These are phyloP conservation scores for Capitella teleta DNA, from an alignment of 1,140 invertebrate genomes.

Conservation along the genomic window DNA sequence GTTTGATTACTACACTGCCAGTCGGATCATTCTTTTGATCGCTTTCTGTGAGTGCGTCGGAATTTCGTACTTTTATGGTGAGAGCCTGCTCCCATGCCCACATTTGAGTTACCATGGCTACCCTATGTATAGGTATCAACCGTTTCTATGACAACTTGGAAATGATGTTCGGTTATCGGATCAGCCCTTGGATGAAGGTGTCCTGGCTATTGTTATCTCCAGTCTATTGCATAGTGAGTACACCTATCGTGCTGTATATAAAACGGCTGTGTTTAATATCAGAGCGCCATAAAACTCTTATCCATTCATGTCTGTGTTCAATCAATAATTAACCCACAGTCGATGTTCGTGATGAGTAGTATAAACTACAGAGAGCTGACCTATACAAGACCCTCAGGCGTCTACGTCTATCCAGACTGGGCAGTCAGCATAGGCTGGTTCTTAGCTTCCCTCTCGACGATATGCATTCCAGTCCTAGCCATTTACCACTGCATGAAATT, in stretches of 20 bases:
- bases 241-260: neutral
- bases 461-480: constrained; percentile 35
- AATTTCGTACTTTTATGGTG: constrained; percentile 63
- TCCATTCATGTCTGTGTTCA: neutral
- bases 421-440: constrained; percentile 10
- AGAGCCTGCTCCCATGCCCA: too few relatives aligned
- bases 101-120: too few relatives aligned
- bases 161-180: constrained; percentile 53
- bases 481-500: constrained; percentile 30
- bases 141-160: constrained; percentile 53
- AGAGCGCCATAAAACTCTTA: neutral
- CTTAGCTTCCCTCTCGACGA: neutral
- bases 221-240: constrained; percentile 49
- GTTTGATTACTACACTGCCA: constrained; percentile 61
- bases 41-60: constrained; percentile 59
- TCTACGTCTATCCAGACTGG: constrained; percentile 9
- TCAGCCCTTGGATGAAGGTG: constrained; percentile 48
- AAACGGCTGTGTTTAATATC: neutral
- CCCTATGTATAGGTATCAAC: constrained; percentile 46
- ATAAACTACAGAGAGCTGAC: constrained; percentile 48
- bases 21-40: constrained; percentile 60
- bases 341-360: constrained; percentile 51
- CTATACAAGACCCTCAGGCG: constrained; percentile 32
- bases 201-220: constrained; percentile 54
- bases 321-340: constrained; percentile 38